These are phyloP conservation scores for Dynastes hyllus DNA, from an alignment of 2,888 invertebrate species.

Conservation along the genomic window DNA sequence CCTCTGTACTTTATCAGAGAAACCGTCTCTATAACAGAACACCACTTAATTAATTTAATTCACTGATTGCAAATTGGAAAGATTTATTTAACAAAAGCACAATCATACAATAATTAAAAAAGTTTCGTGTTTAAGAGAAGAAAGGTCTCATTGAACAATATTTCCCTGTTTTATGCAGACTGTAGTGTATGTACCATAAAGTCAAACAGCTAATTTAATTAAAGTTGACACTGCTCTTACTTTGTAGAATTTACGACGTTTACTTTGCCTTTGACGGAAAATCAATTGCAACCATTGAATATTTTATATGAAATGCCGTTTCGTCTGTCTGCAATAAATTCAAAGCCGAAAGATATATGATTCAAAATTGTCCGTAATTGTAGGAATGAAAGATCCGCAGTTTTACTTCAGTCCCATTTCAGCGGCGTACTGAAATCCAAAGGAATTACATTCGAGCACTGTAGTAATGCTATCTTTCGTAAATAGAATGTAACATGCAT, in stretches of 20 bases:
- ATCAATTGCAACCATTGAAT: constrained; percentile 42
- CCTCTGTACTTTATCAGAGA: too few relatives aligned
- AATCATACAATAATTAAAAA: too few relatives aligned
- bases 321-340: constrained; percentile 42
- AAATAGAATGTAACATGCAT: constrained; percentile 62
- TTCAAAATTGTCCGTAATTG: constrained; percentile 47
- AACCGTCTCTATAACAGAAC: too few relatives aligned
- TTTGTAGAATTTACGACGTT: not conserved
- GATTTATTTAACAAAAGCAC: too few relatives aligned
- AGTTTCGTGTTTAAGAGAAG: too few relatives aligned
- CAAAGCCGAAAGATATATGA: constrained; percentile 46
- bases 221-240: not conserved
- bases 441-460: constrained; percentile 1
- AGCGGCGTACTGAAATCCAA: constrained; percentile 18
- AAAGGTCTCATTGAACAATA: too few relatives aligned
- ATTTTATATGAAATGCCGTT: constrained; percentile 31
- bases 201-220: constrained; percentile 6
- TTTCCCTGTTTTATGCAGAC: too few relatives aligned
- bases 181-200: not conserved
- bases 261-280: constrained; percentile 24
- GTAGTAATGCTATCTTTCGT: constrained; percentile 57
- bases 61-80: too few relatives aligned
- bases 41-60: too few relatives aligned
- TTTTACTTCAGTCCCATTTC: constrained; percentile 44
- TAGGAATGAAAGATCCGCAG: constrained; percentile 38